Evolutionary conservation across 2,888 invertebrate genomes (phyloP), one percentile per base, ranked within the genome.

Genomic region (Diarsia brunnea): DNA sequence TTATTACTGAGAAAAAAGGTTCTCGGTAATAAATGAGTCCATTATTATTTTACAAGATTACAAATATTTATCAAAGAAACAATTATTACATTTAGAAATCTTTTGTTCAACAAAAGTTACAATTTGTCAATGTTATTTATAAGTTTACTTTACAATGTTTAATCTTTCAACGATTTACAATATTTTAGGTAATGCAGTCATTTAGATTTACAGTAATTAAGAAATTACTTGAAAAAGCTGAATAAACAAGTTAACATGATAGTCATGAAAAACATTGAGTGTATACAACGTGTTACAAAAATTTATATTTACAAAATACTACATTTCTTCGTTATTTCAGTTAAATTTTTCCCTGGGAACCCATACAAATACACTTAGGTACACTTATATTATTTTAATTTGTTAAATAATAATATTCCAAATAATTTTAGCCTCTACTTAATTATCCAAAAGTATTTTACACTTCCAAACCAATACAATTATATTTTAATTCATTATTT

Each of bases 391-490:
- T 81, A 75, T 78, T 81, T 66, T 73, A 71, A 70, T 45, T 71
- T 73, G 38, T 79, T 71, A 72, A 53, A 63, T 75, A 64, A 79
- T 77, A 61, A 69, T 73, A 78, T 86, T 65, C 75, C 49, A 80
- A 77, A 82, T 76, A 67, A 82, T 74, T 88, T 88, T 87, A 88
- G 88, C 88, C 88, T 88, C 88, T 87, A 63, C 63, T 43, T 63
- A 83, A 79, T 67, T 69, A 81, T 79, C 87, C 80, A 88, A 87
- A 87, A 85, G 77, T 60, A 78, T 75, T 71, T 75, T 58, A 73
- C 78, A 87, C 65, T 82, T 78, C 75, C 45, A 69, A 83, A 82
- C 71, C 27, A 60, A 51, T 60, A 73, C 14, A 51, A 51, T 66
- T 63, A 51, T 21, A 60, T 73, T 66, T 74, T 70, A 3, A 67